Percentiles rank a stretch among this genome's conserved stretches.
These are phyloP conservation scores for Silurus glanis DNA, from an alignment of 2,113 vertebrate genomes.

Conservation along the genomic window DNA sequence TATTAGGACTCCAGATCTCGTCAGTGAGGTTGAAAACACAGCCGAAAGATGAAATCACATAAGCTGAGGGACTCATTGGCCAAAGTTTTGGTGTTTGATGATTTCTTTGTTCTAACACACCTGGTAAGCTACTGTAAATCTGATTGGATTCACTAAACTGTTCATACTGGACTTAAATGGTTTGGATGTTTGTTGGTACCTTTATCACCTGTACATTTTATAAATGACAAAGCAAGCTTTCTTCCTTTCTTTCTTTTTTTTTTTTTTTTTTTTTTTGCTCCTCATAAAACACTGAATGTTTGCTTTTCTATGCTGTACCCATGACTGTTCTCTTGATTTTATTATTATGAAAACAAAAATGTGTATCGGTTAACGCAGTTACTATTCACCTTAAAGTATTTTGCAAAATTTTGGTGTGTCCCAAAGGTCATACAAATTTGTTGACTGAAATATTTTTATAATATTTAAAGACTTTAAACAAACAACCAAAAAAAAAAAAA, in stretches of 20 bases:
- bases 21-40: not conserved
- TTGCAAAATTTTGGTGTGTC: not conserved
- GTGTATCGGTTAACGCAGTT: not conserved
- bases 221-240: not conserved
- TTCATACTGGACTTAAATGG: not conserved
- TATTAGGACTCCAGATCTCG: not conserved
- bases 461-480: not conserved
- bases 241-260: not conserved
- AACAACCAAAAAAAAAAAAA: too few species aligned
- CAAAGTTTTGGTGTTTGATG: not conserved
- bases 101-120: not conserved
- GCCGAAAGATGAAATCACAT: not conserved
- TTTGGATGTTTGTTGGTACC: not conserved
- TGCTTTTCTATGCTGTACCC: not conserved
- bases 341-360: not conserved
- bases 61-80: not conserved
- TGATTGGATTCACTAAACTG: not conserved
- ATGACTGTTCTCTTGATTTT: slow-evolving; percentile 3
- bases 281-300: slow-evolving; percentile 13
- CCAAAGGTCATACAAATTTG: not conserved
- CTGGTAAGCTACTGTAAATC: not conserved
- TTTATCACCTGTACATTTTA: not conserved
- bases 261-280: not conserved
- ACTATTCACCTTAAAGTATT: not conserved
- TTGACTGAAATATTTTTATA: slow-evolving; percentile 11